Base-by-base conservation (phyloP, 2,888 invertebrate species). In the Thumatha senex region DNA sequence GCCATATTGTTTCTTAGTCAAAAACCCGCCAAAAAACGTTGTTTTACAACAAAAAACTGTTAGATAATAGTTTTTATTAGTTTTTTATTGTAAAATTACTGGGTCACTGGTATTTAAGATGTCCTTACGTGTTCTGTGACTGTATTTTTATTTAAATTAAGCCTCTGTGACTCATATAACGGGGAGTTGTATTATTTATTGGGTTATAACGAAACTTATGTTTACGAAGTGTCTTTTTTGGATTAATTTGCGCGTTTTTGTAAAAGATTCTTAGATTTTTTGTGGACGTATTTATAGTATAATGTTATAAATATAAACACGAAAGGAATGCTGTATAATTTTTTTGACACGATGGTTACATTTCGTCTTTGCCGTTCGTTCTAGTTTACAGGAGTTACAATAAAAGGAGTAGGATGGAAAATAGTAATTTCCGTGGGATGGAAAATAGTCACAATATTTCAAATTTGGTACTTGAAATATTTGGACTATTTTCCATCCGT, bases 51-150 rank as follows among this genome's bases (percentile, higher is more conserved):
- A 60, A 62, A 58, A 56, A 66, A 60, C 55, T 50, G 61, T 65
- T 63, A 57, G 58, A 59, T 63, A 58, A 65, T 67, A 65, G 68
- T 71, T 74, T 63, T 66, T 70, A 54, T 48, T 35, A n/a, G 18
- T 57, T 61, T 58, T 67, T 76, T 75, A 76, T 72, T 34, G 34
- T 70, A 52, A 52, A 70, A 78, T 74, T 77, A 75, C 76, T 86
- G 72, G 87, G 86, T 87, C 85, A 89, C 74, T 78, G 74, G 78
- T 81, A 80, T 77, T 80, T 54, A 65, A 68, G 73, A 70, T 77
- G 80, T 84, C 78, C 76, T 84, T 80, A 74, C 74, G 61, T 70
- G 77, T 78, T 75, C 74, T 54, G 48, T 58, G 63, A 60, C 67
- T 54, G 64, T 69, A 75, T 71, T 77, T 53, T 54, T 61, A 57